Evolutionary conservation across 2,888 invertebrate species (phyloP).

Genomic region (Oegoconia quadripuncta): DNA sequence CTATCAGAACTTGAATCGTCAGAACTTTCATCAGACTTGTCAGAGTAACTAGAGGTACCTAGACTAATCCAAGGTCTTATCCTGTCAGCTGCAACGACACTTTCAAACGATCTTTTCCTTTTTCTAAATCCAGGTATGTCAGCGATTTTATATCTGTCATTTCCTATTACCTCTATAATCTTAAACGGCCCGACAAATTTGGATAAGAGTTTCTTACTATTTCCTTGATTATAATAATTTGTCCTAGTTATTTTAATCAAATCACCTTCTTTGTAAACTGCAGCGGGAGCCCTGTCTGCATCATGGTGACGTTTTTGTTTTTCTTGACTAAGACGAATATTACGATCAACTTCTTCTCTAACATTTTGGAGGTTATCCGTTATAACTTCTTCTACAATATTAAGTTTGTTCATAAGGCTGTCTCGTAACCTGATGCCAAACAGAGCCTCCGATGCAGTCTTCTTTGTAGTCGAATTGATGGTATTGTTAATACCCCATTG

Average conservation of each 20-base stretch:
- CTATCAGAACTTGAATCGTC: neutral
- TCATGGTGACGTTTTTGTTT: conserved; percentile 8
- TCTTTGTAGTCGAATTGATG: conserved; percentile 16
- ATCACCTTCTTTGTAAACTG: conserved; percentile 13
- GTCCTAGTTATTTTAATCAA: conserved; percentile 20
- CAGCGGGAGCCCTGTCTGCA: conserved; percentile 4
- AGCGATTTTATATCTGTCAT: conserved; percentile 18
- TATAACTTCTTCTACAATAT: conserved; percentile 1
- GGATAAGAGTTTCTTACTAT: conserved; percentile 21
- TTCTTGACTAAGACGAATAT: conserved; percentile 5
- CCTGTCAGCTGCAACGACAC: conserved; percentile 18
- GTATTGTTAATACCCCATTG: conserved; percentile 23
- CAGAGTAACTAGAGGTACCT: conserved; percentile 1
- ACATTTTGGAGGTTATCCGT: neutral
- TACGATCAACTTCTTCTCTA: neutral
- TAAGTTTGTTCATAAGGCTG: conserved; percentile 14
- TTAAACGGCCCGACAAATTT: conserved; percentile 23
- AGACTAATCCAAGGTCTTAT: conserved; percentile 19
- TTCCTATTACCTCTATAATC: conserved; percentile 16
- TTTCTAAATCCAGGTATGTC: conserved; percentile 19
- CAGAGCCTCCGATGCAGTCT: conserved; percentile 17
- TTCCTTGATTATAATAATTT: conserved; percentile 17
- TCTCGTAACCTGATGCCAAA: conserved; percentile 11
- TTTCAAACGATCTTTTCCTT: conserved; percentile 12
- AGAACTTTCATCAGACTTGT: too few species aligned